Percentiles rank a stretch among this genome's conserved stretches.
Evolutionary conservation across 2,113 vertebrate genomes (phyloP).

Genomic region (Herpetotheres cachinnans): DNA sequence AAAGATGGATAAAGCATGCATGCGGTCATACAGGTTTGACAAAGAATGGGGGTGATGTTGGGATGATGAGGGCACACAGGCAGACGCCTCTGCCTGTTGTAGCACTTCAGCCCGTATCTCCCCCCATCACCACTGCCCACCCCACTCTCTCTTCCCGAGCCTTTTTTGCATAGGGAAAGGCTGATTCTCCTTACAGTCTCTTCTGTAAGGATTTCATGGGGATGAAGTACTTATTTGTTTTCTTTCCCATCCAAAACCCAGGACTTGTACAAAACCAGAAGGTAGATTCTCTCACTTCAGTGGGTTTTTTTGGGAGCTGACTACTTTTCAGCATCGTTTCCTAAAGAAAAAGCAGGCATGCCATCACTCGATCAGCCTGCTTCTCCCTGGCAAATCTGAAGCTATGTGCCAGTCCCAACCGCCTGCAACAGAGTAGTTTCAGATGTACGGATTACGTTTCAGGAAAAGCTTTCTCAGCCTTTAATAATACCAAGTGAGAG

Average conservation of each 20-base stretch:
- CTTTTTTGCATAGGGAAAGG: not conserved
- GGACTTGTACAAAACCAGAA: not conserved
- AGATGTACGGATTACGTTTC: not conserved
- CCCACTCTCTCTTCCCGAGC: not conserved
- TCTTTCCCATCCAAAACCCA: not conserved
- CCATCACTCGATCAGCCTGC: not conserved
- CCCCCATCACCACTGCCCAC: fast-evolving
- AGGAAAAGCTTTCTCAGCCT: not conserved
- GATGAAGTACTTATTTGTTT: not conserved
- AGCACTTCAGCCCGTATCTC: not conserved
- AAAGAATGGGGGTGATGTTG: not conserved
- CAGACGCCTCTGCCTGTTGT: not conserved
- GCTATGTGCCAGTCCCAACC: not conserved
- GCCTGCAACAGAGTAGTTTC: not conserved
- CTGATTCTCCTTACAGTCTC: not conserved
- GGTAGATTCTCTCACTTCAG: not conserved
- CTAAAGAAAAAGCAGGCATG: not conserved
- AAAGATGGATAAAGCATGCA: not conserved
- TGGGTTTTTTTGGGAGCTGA: not conserved
- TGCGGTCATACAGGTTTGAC: fast-evolving
- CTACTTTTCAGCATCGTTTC: not conserved
- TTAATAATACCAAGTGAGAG: not conserved
- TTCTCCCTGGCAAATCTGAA: not conserved
- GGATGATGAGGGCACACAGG: not conserved
- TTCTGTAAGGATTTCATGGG: not conserved